Conservation (phyloP, 2,888 invertebrate genomes). For the Steromphala cineraria region DNA sequence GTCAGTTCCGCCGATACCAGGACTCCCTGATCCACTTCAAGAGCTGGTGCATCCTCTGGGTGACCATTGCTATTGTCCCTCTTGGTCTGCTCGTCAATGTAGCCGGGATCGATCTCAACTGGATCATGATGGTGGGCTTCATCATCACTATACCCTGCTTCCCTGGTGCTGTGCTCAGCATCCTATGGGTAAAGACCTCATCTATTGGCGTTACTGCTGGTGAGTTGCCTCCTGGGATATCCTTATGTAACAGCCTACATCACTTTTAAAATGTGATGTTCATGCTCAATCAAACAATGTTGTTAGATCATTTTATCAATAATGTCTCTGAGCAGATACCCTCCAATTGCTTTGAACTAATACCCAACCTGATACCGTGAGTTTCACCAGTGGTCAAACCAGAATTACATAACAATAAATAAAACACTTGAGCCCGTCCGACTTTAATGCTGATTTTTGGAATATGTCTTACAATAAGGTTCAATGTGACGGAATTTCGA, state of each 20-base stretch:
- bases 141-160: conserved; percentile 66
- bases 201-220: conserved; percentile 59
- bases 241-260: neutral
- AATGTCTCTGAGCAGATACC: too few species aligned
- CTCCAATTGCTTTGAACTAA: too few species aligned
- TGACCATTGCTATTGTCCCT: conserved; percentile 64
- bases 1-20: conserved; percentile 43
- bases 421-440: too few species aligned
- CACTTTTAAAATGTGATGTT: neutral
- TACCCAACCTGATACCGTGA: too few species aligned
- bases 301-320: too few species aligned
- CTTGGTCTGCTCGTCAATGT: conserved; percentile 56
- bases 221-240: conserved; percentile 20
- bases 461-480: too few species aligned
- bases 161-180: conserved; percentile 62
- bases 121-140: conserved; percentile 61
- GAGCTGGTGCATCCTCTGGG: conserved; percentile 71
- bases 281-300: too few species aligned
- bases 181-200: conserved; percentile 66
- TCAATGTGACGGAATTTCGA: too few species aligned
- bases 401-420: too few species aligned
- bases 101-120: conserved; percentile 64
- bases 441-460: too few species aligned
- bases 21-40: conserved; percentile 59
- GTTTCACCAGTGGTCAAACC: too few species aligned